phyloP scores from a whole-genome alignment of 2,113 vertebrate species.

The Lutjanus erythropterus region DNA sequence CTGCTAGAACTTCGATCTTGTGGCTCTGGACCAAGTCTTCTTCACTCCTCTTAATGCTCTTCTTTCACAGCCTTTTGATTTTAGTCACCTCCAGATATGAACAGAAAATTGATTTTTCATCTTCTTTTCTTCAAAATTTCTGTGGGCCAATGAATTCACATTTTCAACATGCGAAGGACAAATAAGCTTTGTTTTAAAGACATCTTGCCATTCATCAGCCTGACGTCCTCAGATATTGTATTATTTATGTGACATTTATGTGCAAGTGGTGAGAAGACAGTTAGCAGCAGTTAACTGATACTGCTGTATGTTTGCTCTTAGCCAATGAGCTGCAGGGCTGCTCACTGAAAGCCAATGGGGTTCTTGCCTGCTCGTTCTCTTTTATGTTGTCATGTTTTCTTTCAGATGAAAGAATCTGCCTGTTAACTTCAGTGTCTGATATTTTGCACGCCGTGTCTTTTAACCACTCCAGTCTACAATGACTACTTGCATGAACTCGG shows the following conservation, averaged over 20 bases:
- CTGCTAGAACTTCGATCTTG: not conserved
- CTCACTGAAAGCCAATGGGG: constrained; percentile 6
- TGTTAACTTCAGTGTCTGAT: constrained; percentile 19
- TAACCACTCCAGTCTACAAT: not conserved
- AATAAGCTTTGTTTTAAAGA: constrained; percentile 18
- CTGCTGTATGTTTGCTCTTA: not conserved
- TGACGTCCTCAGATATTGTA: not conserved
- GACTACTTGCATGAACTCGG: constrained; percentile 55
- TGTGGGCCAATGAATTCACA: not conserved
- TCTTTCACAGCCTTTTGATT: not conserved
- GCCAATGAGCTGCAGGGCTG: constrained; percentile 4
- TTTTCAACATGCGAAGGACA: not conserved
- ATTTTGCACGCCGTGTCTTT: constrained; percentile 61
- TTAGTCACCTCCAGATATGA: not conserved
- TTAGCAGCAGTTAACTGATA: not conserved
- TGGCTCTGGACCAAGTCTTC: not conserved
- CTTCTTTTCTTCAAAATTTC: not conserved
- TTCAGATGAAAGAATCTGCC: constrained; percentile 8
- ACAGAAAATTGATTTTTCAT: not conserved
- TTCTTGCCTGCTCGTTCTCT: not conserved
- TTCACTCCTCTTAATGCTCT: not conserved
- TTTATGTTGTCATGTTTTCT: not conserved
- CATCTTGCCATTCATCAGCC: not conserved
- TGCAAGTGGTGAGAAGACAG: not conserved
- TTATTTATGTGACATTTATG: constrained; percentile 5